Evolutionary conservation across 2,797 vertebrate species (phyloP).

Genomic region (Muscicapa striata): DNA sequence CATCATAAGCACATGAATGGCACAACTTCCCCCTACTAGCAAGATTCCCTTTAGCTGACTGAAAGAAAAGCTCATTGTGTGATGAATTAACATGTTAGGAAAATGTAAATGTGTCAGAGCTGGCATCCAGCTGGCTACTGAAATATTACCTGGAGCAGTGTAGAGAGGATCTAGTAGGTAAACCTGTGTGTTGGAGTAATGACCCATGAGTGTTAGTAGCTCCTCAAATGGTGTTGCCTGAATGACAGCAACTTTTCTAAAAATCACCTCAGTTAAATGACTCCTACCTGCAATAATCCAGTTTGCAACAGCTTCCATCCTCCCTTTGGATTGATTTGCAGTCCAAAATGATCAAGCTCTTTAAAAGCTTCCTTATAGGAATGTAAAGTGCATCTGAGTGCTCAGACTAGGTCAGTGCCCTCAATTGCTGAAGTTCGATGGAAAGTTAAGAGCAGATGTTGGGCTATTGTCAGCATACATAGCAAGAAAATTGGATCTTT

Average conservation of each 20-base stretch:
- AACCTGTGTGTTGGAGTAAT: not conserved
- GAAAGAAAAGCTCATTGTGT: not conserved
- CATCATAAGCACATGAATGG: not conserved
- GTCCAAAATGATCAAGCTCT: slow-evolving; percentile 25
- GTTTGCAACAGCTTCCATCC: not conserved
- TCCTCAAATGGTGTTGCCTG: not conserved
- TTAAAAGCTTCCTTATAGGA: slow-evolving; percentile 27
- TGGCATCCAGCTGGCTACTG: not conserved
- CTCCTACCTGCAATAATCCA: not conserved
- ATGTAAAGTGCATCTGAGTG: not conserved
- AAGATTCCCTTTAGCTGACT: not conserved
- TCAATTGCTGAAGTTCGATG: slow-evolving; percentile 19
- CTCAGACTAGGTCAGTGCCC: slow-evolving; percentile 38
- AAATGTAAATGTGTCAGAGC: not conserved
- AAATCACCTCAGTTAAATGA: not conserved
- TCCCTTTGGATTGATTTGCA: slow-evolving; percentile 26
- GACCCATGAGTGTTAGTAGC: not conserved
- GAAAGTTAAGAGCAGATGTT: slow-evolving; percentile 25
- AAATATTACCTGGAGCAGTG: not conserved
- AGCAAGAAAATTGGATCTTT: slow-evolving; percentile 23
- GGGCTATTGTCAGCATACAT: not conserved
- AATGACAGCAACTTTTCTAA: slow-evolving; percentile 8
- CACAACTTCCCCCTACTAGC: not conserved
- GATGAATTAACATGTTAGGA: not conserved
- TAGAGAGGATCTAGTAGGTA: not conserved